Conservation (phyloP, 23 tunicate species). For the Clavelina lepadiformis region DNA sequence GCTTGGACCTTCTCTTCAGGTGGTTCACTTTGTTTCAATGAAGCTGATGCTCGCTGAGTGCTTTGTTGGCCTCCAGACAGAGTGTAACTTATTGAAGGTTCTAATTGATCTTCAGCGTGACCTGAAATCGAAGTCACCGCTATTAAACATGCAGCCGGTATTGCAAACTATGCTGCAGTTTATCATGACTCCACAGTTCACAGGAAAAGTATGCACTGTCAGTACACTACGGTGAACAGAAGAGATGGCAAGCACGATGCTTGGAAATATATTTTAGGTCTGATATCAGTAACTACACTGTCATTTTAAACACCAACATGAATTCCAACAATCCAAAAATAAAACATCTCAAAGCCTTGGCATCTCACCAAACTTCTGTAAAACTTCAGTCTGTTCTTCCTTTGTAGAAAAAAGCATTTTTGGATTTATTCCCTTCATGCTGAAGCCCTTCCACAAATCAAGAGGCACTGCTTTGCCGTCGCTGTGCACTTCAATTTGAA, state of each 20-base stretch:
- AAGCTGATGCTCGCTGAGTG: background rate
- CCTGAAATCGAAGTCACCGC: conserved; percentile 3
- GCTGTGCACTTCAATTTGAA: conserved; percentile 57
- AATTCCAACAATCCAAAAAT: no score
- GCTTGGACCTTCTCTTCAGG: background rate
- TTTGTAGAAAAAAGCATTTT: conserved; percentile 55
- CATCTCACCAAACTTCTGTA: conserved; percentile 60
- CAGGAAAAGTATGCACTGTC: no score
- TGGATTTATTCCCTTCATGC: conserved; percentile 54
- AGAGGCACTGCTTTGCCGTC: conserved; percentile 12
- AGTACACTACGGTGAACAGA: no score
- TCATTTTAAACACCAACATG: no score
- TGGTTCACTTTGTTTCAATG: background rate
- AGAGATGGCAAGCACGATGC: no score
- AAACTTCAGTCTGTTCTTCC: conserved; percentile 72
- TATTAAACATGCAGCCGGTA: background rate
- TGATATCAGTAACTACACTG: no score
- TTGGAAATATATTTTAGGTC: no score
- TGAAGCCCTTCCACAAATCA: conserved; percentile 59
- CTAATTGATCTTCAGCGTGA: conserved; percentile 22
- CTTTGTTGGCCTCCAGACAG: background rate
- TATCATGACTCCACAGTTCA: no score
- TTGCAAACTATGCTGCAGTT: no score
- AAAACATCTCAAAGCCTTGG: background rate
- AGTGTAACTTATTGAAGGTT: conserved; percentile 26